Evolutionary conservation across 2,113 vertebrate species (phyloP).

Genomic region (Nannobrachium achirus): DNA sequence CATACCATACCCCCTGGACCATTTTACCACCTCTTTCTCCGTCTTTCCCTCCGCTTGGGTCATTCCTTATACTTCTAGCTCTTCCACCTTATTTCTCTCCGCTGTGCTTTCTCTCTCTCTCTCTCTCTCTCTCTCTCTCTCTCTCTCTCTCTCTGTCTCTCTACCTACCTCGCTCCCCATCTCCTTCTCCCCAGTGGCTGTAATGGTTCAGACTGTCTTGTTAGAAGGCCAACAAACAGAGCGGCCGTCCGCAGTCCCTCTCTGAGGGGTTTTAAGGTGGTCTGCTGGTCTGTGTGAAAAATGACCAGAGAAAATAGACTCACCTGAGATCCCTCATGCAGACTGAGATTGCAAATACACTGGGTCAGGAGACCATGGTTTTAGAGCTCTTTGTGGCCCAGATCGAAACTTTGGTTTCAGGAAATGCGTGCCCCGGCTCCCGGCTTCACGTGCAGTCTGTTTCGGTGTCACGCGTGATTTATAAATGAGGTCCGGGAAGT

Average conservation of each 20-base stretch:
- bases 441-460: too few relatives aligned
- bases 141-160: conserved; percentile 26
- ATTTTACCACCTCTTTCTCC: conserved; percentile 66
- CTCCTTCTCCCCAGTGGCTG: not conserved
- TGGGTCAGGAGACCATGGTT: too few relatives aligned
- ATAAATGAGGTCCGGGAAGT: too few relatives aligned
- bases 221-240: conserved; percentile 62
- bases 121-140: not conserved
- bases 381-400: too few relatives aligned
- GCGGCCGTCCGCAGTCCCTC: conserved; percentile 16
- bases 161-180: not conserved
- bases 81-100: not conserved
- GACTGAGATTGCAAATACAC: too few relatives aligned
- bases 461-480: too few relatives aligned
- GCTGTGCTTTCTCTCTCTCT: too few relatives aligned
- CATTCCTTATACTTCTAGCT: too few relatives aligned
- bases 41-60: conserved; percentile 12
- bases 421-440: too few relatives aligned
- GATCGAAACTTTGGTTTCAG: too few relatives aligned
- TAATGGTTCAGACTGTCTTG: conserved; percentile 47
- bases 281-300: conserved; percentile 15
- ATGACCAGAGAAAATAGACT: conserved; percentile 21
- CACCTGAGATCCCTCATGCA: conserved; percentile 43
- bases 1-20: conserved; percentile 43
- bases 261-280: conserved; percentile 27